Percentiles rank a stretch among this genome's conserved stretches.
Evolutionary conservation across 2,797 vertebrate species (phyloP).

Genomic region (Melanotaenia trifasciata): DNA sequence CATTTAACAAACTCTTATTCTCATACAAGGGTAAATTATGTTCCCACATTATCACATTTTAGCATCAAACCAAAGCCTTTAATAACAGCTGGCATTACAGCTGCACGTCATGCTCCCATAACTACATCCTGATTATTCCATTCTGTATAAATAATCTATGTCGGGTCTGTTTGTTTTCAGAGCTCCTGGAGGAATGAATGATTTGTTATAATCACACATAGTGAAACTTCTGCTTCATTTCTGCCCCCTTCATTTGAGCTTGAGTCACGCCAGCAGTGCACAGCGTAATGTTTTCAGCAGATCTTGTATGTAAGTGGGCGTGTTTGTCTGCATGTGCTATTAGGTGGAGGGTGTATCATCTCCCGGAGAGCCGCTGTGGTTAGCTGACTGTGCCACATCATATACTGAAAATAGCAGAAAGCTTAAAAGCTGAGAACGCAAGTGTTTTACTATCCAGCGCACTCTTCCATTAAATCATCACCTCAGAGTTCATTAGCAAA

Average conservation of each 20-base stretch:
- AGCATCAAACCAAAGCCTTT: slow-evolving; percentile 8
- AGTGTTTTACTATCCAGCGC: slow-evolving; percentile 42
- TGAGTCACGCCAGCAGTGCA: slow-evolving; percentile 15
- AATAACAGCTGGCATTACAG: slow-evolving; percentile 8
- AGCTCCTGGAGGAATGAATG: slow-evolving; percentile 17
- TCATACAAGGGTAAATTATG: neutral
- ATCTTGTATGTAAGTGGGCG: slow-evolving; percentile 45
- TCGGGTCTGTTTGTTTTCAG: slow-evolving; percentile 8
- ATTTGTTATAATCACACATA: slow-evolving; percentile 15
- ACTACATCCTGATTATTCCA: slow-evolving; percentile 3
- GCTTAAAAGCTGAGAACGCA: slow-evolving; percentile 56
- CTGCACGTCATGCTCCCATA: neutral
- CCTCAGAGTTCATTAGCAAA: slow-evolving; percentile 52
- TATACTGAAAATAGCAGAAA: slow-evolving; percentile 40
- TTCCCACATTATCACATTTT: neutral
- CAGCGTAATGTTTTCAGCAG: slow-evolving; percentile 69
- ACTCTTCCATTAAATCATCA: slow-evolving; percentile 61
- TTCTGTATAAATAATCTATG: slow-evolving; percentile 18
- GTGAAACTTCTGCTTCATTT: slow-evolving; percentile 27
- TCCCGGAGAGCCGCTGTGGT: slow-evolving; percentile 57
- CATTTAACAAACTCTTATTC: neutral
- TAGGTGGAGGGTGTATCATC: slow-evolving; percentile 52
- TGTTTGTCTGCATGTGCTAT: slow-evolving; percentile 40
- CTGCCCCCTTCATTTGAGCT: slow-evolving; percentile 40
- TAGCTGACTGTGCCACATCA: slow-evolving; percentile 45